Conservation (phyloP, 2,113 vertebrate species). For the Petromus typicus region DNA sequence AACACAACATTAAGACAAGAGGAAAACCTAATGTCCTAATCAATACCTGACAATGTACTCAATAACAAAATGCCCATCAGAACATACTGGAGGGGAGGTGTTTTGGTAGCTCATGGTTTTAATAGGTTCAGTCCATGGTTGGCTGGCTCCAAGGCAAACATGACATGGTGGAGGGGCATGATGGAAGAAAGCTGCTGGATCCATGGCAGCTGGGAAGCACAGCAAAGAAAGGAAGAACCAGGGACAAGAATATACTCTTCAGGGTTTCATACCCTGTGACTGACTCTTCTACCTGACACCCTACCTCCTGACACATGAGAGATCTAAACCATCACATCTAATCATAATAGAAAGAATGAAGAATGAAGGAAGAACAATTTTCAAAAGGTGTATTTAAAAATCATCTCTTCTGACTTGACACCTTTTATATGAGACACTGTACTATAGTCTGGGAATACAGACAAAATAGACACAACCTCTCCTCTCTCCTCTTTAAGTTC, state of each 20-base stretch:
- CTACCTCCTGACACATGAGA: background rate
- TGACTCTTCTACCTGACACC: background rate
- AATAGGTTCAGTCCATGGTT: background rate
- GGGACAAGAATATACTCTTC: background rate
- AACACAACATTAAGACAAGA: background rate
- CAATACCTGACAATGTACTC: background rate
- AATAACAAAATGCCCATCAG: background rate
- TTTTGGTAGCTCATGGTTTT: background rate
- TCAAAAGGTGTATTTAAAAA: conserved; percentile 21
- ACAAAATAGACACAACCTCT: background rate
- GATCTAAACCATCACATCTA: background rate
- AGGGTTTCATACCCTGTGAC: background rate
- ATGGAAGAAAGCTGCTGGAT: background rate
- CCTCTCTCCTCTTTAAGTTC: background rate
- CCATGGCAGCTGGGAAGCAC: background rate
- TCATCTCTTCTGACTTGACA: background rate
- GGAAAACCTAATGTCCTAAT: background rate
- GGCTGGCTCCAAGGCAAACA: background rate
- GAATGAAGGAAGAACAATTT: background rate
- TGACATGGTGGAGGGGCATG: background rate
- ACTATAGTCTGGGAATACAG: background rate
- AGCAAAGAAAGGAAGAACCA: background rate
- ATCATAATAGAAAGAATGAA: background rate
- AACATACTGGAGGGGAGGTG: background rate
- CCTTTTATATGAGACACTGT: background rate